These are phyloP conservation scores for Hylaeus volcanicus DNA, from an alignment of 1,140 invertebrate genomes.

Conservation along the genomic window DNA sequence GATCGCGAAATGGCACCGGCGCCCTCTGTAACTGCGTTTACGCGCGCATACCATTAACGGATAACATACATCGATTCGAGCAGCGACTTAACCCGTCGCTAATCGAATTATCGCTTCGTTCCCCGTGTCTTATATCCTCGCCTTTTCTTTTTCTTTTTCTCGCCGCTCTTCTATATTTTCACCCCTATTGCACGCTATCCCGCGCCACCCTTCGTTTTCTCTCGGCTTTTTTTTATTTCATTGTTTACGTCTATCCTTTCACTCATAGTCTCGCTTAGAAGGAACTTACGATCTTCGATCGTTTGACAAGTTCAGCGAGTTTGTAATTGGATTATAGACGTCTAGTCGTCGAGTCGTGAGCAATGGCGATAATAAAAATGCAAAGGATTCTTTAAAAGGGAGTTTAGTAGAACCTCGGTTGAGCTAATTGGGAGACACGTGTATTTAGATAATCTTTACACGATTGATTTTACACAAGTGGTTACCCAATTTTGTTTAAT, in stretches of 20 bases:
- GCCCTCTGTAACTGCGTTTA: conserved; percentile 68
- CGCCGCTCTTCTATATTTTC: background rate
- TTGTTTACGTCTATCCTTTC: conserved; percentile 36
- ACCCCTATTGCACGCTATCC: conserved; percentile 30
- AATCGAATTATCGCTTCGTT: conserved; percentile 62
- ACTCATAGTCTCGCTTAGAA: conserved; percentile 49
- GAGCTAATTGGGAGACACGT: too few species aligned
- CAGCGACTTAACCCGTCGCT: conserved; percentile 59
- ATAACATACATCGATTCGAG: conserved; percentile 60
- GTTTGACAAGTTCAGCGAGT: conserved; percentile 65
- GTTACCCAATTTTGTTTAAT: too few species aligned
- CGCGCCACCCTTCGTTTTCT: background rate
- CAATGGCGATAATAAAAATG: too few species aligned
- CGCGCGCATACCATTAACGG: conserved; percentile 68
- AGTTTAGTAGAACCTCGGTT: too few species aligned
- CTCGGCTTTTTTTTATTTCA: background rate
- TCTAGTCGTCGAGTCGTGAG: too few species aligned
- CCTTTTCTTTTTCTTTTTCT: background rate
- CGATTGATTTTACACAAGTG: too few species aligned
- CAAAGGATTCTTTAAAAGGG: too few species aligned
- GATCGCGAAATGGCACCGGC: conserved; percentile 25
- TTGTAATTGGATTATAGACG: conserved; percentile 61
- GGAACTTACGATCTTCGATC: conserved; percentile 65
- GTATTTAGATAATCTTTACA: too few species aligned
- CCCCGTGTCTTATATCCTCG: conserved; percentile 10